These are phyloP conservation scores for Gymnoscopelus microlampas DNA, from an alignment of 2,797 vertebrate species.

Conservation along the genomic window DNA sequence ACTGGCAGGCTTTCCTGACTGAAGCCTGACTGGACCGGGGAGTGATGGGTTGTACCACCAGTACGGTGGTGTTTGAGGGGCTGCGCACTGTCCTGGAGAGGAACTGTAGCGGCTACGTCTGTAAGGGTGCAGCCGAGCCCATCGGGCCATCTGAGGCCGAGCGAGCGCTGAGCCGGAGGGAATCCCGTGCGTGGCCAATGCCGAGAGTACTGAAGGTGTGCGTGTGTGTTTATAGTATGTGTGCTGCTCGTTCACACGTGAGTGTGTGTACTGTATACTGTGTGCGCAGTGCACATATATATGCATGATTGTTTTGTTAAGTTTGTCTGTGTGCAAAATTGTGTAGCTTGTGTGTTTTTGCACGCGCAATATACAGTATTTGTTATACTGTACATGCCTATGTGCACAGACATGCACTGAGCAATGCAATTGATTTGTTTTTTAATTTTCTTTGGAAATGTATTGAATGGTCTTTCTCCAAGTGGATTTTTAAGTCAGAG, in stretches of 20 bases:
- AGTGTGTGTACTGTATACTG: constrained; percentile 7
- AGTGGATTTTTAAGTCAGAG: neutral
- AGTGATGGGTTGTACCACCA: constrained; percentile 97
- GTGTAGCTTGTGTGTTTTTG: neutral
- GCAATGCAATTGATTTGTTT: neutral
- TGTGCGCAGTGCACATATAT: neutral
- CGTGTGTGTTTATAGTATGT: constrained; percentile 30
- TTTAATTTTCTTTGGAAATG: neutral
- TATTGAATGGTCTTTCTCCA: neutral
- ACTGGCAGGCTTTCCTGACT: constrained; percentile 63
- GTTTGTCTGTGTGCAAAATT: constrained; percentile 6
- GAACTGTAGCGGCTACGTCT: constrained; percentile 93
- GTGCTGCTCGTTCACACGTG: constrained; percentile 19
- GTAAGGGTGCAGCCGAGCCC: constrained; percentile 89
- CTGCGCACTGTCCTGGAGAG: constrained; percentile 92
- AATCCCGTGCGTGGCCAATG: constrained; percentile 84
- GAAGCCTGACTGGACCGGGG: constrained; percentile 76
- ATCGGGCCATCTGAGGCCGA: constrained; percentile 84
- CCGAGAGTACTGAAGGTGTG: constrained; percentile 83
- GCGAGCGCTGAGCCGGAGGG: constrained; percentile 84
- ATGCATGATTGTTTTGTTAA: neutral
- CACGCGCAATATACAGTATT: neutral
- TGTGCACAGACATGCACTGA: neutral
- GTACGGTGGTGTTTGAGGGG: constrained; percentile 91
- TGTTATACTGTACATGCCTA: neutral